A percentile compares a stretch with the other conserved stretches of the same genome.
These are phyloP conservation scores for Periophthalmus magnuspinnatus DNA, from an alignment of 2,797 vertebrate species.

Conservation along the genomic window DNA sequence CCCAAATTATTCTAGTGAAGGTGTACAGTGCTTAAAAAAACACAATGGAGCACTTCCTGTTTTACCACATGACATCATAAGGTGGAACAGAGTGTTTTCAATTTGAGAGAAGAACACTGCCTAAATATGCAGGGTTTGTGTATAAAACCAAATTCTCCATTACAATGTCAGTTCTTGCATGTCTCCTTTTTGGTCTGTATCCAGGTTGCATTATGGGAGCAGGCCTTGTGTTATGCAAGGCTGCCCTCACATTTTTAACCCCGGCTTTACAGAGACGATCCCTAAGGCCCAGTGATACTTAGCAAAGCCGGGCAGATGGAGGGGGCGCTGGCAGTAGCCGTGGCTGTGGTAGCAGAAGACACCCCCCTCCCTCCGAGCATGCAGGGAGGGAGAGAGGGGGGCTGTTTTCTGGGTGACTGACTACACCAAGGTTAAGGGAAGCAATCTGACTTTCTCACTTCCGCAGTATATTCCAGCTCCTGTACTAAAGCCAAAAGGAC, in stretches of 20 bases:
- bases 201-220: not conserved
- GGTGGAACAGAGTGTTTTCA: too few species aligned
- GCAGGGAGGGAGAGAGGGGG: constrained; percentile 6
- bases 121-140: too few species aligned
- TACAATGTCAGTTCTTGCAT: too few species aligned
- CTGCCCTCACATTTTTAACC: constrained; percentile 39
- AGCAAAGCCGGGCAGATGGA: constrained; percentile 33
- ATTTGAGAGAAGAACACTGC: too few species aligned
- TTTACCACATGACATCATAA: too few species aligned
- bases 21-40: too few species aligned
- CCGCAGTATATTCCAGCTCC: constrained; percentile 17
- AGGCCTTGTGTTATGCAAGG: constrained; percentile 22
- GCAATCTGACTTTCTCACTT: constrained; percentile 47
- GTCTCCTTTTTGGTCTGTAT: not conserved
- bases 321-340: constrained; percentile 5
- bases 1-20: too few species aligned
- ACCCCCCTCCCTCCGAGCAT: constrained; percentile 10
- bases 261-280: constrained; percentile 43
- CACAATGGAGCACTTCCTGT: too few species aligned
- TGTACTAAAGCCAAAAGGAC: constrained; percentile 21
- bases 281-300: constrained; percentile 56
- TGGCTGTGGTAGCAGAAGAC: too few species aligned
- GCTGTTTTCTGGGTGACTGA: constrained; percentile 62
- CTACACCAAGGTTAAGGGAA: constrained; percentile 59
- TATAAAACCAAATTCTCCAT: too few species aligned